Evolutionary conservation across 2,888 invertebrate genomes (phyloP), one percentile per base, ranked within the genome.

Genomic region (Erannis defoliaria): DNA sequence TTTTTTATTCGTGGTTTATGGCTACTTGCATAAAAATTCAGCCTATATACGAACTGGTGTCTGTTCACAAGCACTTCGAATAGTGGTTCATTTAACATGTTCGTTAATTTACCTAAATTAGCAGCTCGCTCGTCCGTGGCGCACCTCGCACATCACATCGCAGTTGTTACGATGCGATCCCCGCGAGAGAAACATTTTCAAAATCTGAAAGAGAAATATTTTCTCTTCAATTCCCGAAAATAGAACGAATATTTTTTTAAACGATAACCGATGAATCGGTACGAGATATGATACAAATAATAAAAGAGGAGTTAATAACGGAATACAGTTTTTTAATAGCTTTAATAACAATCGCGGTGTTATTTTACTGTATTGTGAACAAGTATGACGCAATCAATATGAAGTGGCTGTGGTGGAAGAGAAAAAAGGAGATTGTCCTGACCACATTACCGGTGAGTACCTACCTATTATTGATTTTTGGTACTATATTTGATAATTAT

Each of bases 91-190:
- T 62, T 53, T 60, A 70, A 46, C 66, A 64, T 33, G 64, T 61
- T 54, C 59, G 70, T 59, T 71, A 71, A 71, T 71, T 68, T 65
- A 64, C 58, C 67, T 63, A 71, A 76, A 76, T 76, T 76, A 73
- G 67, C 77, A 76, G 60, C 60, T 69, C 66, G 51, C 31, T 19
- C 62, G 62, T 60, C 50, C 40, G 16, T 46, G 40, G 65, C 50
- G 14, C 23, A 35, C 56, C 64, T 60, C 65, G 40, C 49, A 29
- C 53, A 35, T 18, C 5, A 10, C 14, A 48, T 40, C 56, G 29
- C n/a, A 45, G 31, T 37, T 46, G 60, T 2, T 23, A 46, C 56
- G 48, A 56, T 62, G 62, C 3, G 51, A 19, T 33, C 43, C 42
- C 16, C 48, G 48, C 40, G 40, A 40, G 10, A 56, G 16, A 55